These are phyloP conservation scores for Patiria pectinifera DNA, from an alignment of 53 echinoderm and acorn worm species.

Conservation along the genomic window DNA sequence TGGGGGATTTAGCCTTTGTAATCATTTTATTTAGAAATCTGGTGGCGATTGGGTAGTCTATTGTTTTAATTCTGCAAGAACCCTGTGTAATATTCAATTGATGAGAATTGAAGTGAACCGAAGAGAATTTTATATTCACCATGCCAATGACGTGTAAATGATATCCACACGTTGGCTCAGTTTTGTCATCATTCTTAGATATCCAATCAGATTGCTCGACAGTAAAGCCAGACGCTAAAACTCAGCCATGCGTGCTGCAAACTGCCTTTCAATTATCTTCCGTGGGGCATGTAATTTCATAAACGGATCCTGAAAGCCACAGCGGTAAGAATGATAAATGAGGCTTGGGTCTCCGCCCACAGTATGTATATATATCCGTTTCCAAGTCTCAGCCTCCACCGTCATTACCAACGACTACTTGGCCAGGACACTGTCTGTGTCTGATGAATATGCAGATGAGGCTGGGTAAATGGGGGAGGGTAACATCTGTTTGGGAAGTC, in stretches of 20 bases:
- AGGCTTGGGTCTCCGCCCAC: conserved; percentile 9
- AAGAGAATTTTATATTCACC: background rate
- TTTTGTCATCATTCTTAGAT: conserved; percentile 2
- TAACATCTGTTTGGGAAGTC: conserved; percentile 68
- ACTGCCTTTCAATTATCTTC: conserved; percentile 27
- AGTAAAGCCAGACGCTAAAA: conserved; percentile 31
- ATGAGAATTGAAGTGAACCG: conserved; percentile 9
- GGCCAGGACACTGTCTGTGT: conserved; percentile 14
- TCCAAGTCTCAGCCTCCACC: conserved; percentile 17
- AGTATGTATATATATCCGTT: background rate
- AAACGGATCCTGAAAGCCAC: background rate
- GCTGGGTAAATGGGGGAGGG: conserved; percentile 27
- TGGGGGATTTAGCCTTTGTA: too few species aligned
- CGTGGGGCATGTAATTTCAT: conserved; percentile 41
- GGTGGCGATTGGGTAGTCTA: background rate
- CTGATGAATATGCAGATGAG: conserved; percentile 59
- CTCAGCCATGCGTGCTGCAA: conserved; percentile 39
- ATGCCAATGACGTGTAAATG: conserved; percentile 10
- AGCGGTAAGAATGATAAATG: conserved; percentile 33
- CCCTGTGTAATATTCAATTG: background rate
- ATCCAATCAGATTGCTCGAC: conserved; percentile 14
- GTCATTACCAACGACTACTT: conserved; percentile 27
- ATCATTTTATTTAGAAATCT: too few species aligned
- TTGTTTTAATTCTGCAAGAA: background rate
- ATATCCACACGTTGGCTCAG: conserved; percentile 1